phyloP scores from a whole-genome alignment of 1,140 invertebrate species.

The Aleiodes sp. region DNA sequence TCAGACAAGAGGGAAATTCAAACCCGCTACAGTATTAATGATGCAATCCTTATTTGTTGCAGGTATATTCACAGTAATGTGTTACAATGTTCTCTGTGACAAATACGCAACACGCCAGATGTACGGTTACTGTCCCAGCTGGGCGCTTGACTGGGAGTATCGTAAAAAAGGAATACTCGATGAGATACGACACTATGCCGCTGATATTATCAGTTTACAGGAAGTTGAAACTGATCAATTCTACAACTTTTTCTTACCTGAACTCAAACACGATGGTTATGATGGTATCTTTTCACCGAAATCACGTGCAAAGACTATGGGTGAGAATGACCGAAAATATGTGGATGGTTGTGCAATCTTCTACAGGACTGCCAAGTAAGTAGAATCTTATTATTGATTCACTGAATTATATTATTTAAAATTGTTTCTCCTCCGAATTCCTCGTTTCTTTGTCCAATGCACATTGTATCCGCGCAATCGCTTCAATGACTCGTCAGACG shows the following conservation, averaged over 20 bases:
- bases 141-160: conserved; percentile 98
- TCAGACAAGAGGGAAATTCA: no score
- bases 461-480: neutral
- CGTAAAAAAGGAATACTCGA: conserved; percentile 97
- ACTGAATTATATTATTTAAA: neutral
- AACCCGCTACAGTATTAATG: no score
- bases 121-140: conserved; percentile 97
- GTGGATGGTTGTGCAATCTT: conserved; percentile 99
- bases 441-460: neutral
- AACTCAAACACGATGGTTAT: conserved; percentile 92
- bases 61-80: conserved; percentile 99
- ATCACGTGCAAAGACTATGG: conserved; percentile 98
- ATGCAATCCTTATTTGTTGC: conserved; percentile 44
- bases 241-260: conserved; percentile 95
- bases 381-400: conserved; percentile 41
- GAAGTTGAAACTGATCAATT: conserved; percentile 99
- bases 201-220: conserved; percentile 97
- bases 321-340: conserved; percentile 93
- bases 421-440: neutral
- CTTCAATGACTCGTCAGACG: neutral
- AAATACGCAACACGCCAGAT: conserved; percentile 98
- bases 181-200: conserved; percentile 95
- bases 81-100: conserved; percentile 99
- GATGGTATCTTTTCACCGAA: conserved; percentile 99
- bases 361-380: conserved; percentile 93